Base-by-base conservation (phyloP, 2,797 vertebrate genomes). In the Gephyroberyx darwinii region DNA sequence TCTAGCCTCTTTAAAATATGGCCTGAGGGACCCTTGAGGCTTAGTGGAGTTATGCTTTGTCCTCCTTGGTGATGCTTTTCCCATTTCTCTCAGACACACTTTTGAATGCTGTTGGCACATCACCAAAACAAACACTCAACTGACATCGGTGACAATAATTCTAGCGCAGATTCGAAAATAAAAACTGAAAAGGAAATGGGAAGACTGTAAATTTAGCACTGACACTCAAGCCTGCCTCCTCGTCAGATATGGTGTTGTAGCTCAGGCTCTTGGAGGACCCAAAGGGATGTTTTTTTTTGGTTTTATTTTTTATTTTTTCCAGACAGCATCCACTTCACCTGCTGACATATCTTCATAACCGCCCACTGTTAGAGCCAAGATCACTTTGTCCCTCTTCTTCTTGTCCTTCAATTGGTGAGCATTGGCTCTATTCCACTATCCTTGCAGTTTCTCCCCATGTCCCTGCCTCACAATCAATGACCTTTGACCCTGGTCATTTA, bases 1-100 rank as follows among this genome's bases (percentile, higher is more conserved):
- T 90, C 81, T 58, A 84, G 91, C 92, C 85, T 89, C 91, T 89
- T 92, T 93, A 95, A 93, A 95, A 94, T 93, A 92, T 93, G 94
- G 92, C 91, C 93, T 5, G 2, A 52, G 86, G 94, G 92, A 87
- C 90, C 87, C 69, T 86, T 85, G 84, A 86, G 92, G 82, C 86
- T 90, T 86, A 91, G 84, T 78, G 82, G 77, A 89, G 84, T 85
- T 87, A 37, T 81, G 78, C 87, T 91, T 92, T 92, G 88, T 91
- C 87, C 78, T 90, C 77, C 81, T 68, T 71, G 78, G 80, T 86
- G 82, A 89, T 84, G 77, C 83, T 74, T 83, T 88, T 80, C 66
- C 77, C 71, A 65, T 86, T 87, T 89, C 78, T 84, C 72, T 81
- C 71, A 85, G 83, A 84, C 81, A 64, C 53, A 66, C 74, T 84